Percentiles rank a stretch among this genome's conserved stretches.
Evolutionary conservation across 2,888 invertebrate genomes (phyloP).

Genomic region (Eupsilia transversa): DNA sequence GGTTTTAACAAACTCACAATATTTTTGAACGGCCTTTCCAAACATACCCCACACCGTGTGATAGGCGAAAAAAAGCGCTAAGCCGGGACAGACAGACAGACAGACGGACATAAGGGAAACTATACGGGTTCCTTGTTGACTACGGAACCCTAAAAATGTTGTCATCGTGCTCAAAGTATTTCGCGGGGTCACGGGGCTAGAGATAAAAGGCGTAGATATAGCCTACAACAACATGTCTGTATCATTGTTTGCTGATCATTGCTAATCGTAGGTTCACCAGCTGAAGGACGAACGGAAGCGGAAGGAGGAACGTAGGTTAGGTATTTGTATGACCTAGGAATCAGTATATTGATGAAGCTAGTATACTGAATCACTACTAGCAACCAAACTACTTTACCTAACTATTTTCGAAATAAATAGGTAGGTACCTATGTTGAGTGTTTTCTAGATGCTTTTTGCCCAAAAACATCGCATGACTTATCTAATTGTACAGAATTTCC

Average conservation of each 20-base stretch:
- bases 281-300: no score
- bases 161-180: neutral
- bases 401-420: neutral
- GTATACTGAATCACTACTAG: neutral
- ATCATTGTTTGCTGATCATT: neutral
- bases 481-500: slow-evolving; percentile 43
- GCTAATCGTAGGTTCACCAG: neutral
- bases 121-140: no score
- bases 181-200: slow-evolving; percentile 12
- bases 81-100: no score
- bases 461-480: slow-evolving; percentile 37
- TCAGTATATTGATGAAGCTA: neutral
- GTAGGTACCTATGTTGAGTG: neutral
- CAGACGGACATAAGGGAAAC: no score
- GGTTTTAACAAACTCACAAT: no score
- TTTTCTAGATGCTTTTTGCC: slow-evolving; percentile 12
- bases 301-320: neutral
- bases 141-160: no score
- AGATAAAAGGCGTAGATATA: neutral
- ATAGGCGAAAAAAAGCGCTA: no score
- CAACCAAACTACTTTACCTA: neutral
- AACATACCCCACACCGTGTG: no score
- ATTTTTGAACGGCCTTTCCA: no score
- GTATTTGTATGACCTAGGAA: neutral
- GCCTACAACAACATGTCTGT: neutral